phyloP scores from a whole-genome alignment of 2,797 vertebrate species.

The Coendou prehensilis region DNA sequence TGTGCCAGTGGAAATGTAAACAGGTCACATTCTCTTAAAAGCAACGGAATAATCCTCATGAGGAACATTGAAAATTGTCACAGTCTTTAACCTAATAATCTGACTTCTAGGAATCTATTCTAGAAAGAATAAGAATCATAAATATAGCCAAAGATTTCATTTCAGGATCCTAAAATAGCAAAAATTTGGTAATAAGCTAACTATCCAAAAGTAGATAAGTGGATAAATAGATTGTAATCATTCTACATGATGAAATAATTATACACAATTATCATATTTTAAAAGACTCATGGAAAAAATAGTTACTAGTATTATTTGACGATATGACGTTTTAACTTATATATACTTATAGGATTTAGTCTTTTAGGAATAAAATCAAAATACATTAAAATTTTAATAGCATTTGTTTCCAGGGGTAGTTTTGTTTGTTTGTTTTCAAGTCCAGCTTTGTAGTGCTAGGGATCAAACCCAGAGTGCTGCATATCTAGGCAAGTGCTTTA shows the following conservation, averaged over 20 bases:
- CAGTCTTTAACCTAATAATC: slow-evolving; percentile 31
- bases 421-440: slow-evolving; percentile 40
- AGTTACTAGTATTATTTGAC: slow-evolving; percentile 28
- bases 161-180: slow-evolving; percentile 38
- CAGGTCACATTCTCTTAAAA: neutral
- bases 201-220: slow-evolving; percentile 19
- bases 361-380: slow-evolving; percentile 21
- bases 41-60: neutral
- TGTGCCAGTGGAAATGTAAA: neutral
- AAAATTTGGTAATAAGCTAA: slow-evolving; percentile 25
- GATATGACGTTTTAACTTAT: neutral
- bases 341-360: neutral
- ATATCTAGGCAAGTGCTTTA: neutral
- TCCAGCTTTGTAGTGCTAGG: neutral
- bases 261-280: neutral
- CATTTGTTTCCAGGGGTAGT: slow-evolving; percentile 5
- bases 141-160: slow-evolving; percentile 16
- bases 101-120: slow-evolving; percentile 31
- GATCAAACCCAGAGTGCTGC: neutral
- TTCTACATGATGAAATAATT: slow-evolving; percentile 44
- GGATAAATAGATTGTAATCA: neutral
- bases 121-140: slow-evolving; percentile 14
- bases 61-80: neutral
- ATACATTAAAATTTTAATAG: neutral
- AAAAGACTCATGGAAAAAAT: neutral